A percentile compares a stretch with the other conserved stretches of the same genome.
Evolutionary conservation across 2,888 invertebrate species (phyloP).

Genomic region (Tribolium freemani): DNA sequence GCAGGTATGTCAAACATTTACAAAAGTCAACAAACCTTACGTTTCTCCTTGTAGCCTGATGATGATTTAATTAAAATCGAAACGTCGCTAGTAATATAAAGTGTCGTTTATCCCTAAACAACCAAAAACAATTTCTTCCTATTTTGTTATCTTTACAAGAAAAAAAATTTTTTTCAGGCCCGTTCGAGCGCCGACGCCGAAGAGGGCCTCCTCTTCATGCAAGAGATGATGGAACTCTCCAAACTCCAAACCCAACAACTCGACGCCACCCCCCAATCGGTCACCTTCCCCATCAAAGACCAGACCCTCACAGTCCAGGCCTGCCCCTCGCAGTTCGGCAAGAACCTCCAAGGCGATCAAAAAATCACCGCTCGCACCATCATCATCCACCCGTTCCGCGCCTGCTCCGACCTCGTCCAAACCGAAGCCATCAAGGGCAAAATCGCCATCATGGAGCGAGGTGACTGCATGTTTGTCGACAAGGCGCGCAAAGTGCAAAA

Average conservation of each 20-base stretch:
- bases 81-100: no score
- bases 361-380: constrained; percentile 77
- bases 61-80: no score
- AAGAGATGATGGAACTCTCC: constrained; percentile 94
- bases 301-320: constrained; percentile 73
- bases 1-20: no score
- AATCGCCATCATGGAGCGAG: constrained; percentile 89
- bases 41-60: no score
- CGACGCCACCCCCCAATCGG: constrained; percentile 73
- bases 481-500: constrained; percentile 89
- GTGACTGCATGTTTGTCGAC: constrained; percentile 96
- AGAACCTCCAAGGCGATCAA: constrained; percentile 77
- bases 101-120: no score
- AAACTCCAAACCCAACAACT: constrained; percentile 75
- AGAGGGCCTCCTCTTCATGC: constrained; percentile 95
- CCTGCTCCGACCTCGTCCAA: constrained; percentile 76
- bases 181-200: constrained; percentile 88
- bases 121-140: no score
- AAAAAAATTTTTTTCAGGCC: constrained; percentile 81
- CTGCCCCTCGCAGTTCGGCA: constrained; percentile 94
- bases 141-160: no score
- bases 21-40: no score
- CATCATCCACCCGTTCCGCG: constrained; percentile 80
- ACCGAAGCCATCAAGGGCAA: constrained; percentile 75
- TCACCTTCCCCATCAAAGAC: constrained; percentile 65